Evolutionary conservation across 1,140 invertebrate genomes (phyloP).

Genomic region (Psix sp.): DNA sequence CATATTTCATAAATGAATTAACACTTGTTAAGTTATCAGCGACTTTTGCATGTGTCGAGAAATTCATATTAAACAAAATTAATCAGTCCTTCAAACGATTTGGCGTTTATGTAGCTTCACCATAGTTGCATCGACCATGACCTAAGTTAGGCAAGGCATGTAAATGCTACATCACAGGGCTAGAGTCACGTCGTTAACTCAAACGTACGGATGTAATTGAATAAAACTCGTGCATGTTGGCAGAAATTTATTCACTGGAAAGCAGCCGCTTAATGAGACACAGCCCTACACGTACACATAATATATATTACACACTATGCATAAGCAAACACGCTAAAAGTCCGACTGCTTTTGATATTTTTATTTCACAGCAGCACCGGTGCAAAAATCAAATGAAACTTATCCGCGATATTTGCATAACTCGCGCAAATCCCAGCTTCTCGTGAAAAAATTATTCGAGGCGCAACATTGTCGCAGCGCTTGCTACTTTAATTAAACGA

Average conservation of each 20-base stretch:
- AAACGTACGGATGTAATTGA: conserved; percentile 62
- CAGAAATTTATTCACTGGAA: conserved; percentile 60
- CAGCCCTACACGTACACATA: conserved; percentile 30
- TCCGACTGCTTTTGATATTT: conserved; percentile 34
- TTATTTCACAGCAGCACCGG: conserved; percentile 24
- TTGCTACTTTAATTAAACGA: conserved; percentile 35
- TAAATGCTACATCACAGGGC: conserved; percentile 62
- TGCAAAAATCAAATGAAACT: conserved; percentile 42
- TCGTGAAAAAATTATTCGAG: conserved; percentile 28
- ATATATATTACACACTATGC: conserved; percentile 47
- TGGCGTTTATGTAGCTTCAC: conserved; percentile 32
- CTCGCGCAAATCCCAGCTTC: conserved; percentile 6
- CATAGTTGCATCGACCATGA: conserved; percentile 54
- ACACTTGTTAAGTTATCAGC: conserved; percentile 17
- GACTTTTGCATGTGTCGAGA: conserved; percentile 9
- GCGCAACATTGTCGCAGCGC: conserved; percentile 22
- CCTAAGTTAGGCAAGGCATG: conserved; percentile 57
- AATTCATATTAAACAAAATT: conserved; percentile 44
- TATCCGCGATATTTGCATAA: conserved; percentile 20
- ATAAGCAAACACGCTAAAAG: conserved; percentile 50
- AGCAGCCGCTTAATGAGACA: conserved; percentile 60
- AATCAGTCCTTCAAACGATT: conserved; percentile 54
- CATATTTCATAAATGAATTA: conserved; percentile 17
- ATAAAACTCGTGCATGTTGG: conserved; percentile 59
- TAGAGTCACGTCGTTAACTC: conserved; percentile 61